Evolutionary conservation across 2,888 invertebrate species (phyloP), one percentile per base, ranked within the genome.

Genomic region (Prosopocoilus inquinatus): DNA sequence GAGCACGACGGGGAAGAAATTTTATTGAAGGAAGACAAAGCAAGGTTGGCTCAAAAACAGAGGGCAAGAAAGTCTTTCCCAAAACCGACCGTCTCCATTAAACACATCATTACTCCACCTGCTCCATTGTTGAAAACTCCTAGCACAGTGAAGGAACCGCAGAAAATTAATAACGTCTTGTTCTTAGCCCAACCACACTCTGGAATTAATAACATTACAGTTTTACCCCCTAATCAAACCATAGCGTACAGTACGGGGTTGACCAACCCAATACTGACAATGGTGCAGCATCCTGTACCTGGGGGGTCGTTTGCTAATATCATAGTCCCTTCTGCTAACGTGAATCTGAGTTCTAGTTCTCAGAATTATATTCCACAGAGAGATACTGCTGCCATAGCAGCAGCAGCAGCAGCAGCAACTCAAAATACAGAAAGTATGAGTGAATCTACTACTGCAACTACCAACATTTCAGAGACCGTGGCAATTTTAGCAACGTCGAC

Each of bases 31-130:
- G 53, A 9, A 45, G 47, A 12, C 55, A 16, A 8, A 33, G 3
- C 7, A 2, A 15, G 28, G 28, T 13, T 74, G 47, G 64, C 56
- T 28, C 58, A 66, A 0, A 73, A 73, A 59, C 73, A 71, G 47
- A 67, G 68, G 54, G 74, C 75, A 1, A 55, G 75, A 35, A 75
- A 75, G 62, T 69, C 73, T 0, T 75, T 75, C 50, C 73, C 74
- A 1, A 63, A 61, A 13, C 67, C 69, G 7, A 53, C 55, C 38
- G 43, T 35, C 46, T 16, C 48, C 12, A 20, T 52, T 47, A 61
- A 46, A 57, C 48, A 47, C 41, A 44, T 50, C 4, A 53, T 53
- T 46, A 36, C 60, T n/a, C 46, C 57, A 9, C 41, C 53, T 28
- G 58, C 35, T 9, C 9, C 47, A 2, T 33, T 47, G 5, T 57